Percentiles rank a stretch among this genome's conserved stretches.
Conservation (phyloP, 1,140 invertebrate genomes). For the Drosophila serrata region DNA sequence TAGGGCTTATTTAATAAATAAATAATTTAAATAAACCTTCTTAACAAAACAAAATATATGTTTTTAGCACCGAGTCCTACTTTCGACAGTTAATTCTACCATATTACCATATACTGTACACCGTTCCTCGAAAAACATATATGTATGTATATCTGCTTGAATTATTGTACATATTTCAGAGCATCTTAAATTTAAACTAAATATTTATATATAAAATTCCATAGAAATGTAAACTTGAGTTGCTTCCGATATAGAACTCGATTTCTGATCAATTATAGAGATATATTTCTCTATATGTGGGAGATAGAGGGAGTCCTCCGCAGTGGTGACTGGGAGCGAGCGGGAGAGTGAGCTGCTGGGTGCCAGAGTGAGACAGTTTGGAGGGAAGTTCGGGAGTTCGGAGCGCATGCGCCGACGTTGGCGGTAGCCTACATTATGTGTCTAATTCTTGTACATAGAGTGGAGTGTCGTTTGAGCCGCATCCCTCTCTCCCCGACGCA, state of each 20-base stretch:
- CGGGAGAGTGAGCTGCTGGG: constrained; percentile 4
- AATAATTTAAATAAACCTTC: too few relatives aligned
- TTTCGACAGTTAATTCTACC: not conserved
- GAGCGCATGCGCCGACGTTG: constrained; percentile 50
- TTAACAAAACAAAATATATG: too few relatives aligned
- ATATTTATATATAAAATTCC: not conserved
- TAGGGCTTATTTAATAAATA: too few relatives aligned
- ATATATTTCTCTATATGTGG: constrained; percentile 5
- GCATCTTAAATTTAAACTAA: not conserved
- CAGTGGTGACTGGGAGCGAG: constrained; percentile 2
- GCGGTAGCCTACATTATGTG: constrained; percentile 80
- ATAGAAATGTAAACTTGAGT: not conserved
- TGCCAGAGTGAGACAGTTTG: constrained; percentile 59
- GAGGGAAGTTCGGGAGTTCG: constrained; percentile 38
- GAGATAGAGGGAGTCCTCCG: not conserved
- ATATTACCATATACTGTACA: not conserved
- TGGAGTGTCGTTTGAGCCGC: not conserved
- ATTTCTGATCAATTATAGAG: constrained; percentile 10
- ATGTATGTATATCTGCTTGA: not conserved
- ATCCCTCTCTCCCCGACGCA: not conserved
- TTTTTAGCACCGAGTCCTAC: too few relatives aligned
- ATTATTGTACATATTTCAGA: not conserved
- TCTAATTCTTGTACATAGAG: constrained; percentile 55
- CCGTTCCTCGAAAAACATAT: too few relatives aligned
- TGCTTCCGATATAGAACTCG: not conserved